Conservation (phyloP, 2,113 vertebrate species). For the Setophaga petechia region DNA sequence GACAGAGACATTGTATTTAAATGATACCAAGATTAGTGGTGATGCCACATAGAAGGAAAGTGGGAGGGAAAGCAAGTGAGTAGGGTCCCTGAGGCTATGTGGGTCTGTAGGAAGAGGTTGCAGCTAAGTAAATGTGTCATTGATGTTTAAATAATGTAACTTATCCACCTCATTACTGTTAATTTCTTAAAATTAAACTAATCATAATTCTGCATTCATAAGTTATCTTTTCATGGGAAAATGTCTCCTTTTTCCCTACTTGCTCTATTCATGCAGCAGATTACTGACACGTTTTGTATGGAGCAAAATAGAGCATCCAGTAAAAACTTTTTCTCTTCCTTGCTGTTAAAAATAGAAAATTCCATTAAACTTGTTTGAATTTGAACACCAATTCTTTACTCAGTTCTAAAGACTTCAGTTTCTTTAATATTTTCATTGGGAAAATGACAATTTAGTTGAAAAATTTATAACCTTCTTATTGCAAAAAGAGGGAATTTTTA, state of each 20-base stretch:
- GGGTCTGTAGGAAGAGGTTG: background rate
- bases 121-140: background rate
- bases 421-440: background rate
- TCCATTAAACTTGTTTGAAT: background rate
- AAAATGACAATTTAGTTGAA: background rate
- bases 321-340: background rate
- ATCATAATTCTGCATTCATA: background rate
- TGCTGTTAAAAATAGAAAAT: background rate
- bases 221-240: background rate
- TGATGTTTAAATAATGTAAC: background rate
- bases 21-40: background rate
- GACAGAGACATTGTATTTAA: background rate
- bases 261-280: background rate
- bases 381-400: background rate
- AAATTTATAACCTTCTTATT: background rate
- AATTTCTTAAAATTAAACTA: conserved; percentile 1
- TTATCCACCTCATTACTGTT: background rate
- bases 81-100: background rate
- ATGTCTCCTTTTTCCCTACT: background rate
- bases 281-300: background rate
- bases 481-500: background rate
- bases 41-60: background rate
- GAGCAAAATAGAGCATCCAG: background rate
- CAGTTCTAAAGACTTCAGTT: background rate
- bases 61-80: background rate